Evolutionary conservation across 2,888 invertebrate species (phyloP).

Genomic region (Pollenia labialis): DNA sequence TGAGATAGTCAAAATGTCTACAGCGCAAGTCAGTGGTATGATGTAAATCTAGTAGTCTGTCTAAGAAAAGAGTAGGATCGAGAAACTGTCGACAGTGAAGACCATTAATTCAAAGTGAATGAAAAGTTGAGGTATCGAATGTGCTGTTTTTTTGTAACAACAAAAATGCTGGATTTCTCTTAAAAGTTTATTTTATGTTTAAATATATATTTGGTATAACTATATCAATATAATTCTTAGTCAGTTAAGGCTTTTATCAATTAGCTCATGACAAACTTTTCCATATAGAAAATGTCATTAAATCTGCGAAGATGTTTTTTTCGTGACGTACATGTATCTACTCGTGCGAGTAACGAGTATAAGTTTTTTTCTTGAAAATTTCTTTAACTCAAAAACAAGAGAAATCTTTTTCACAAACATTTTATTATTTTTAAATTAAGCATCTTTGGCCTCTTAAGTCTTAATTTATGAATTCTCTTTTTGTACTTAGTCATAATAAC

Average conservation of each 20-base stretch:
- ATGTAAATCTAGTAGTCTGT: too few species aligned
- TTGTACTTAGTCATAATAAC: conserved; percentile 11
- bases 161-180: too few species aligned
- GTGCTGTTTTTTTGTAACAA: too few species aligned
- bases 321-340: not conserved
- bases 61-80: too few species aligned
- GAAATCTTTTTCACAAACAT: conserved; percentile 2
- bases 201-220: too few species aligned
- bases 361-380: conserved; percentile 7
- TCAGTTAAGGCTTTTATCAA: conserved; percentile 11
- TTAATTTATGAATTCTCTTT: conserved; percentile 25
- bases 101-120: too few species aligned
- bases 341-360: not conserved
- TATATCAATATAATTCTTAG: too few species aligned
- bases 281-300: conserved; percentile 2
- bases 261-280: not conserved
- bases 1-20: too few species aligned
- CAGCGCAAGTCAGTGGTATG: too few species aligned
- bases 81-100: too few species aligned
- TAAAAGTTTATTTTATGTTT: too few species aligned
- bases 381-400: not conserved
- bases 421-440: conserved; percentile 67
- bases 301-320: conserved; percentile 36
- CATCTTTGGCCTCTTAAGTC: conserved; percentile 58
- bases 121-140: too few species aligned